phyloP scores from a whole-genome alignment of 2,888 invertebrate species.

The Homarus gammarus region DNA sequence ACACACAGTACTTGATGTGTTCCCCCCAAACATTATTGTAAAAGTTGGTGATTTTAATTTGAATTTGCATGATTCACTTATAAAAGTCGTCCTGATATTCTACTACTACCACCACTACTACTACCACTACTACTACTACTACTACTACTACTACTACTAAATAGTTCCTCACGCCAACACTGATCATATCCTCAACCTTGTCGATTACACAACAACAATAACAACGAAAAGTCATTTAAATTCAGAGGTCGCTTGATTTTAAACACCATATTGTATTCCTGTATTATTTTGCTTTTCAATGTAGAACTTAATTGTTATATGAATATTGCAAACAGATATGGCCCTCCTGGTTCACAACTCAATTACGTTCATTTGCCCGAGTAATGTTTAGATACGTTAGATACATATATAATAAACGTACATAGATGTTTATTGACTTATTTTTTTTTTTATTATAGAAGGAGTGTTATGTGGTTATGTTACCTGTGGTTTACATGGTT shows the following conservation, averaged over 20 bases:
- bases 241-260: not conserved
- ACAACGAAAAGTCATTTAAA: not conserved
- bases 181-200: no score
- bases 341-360: not conserved
- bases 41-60: no score
- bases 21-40: no score
- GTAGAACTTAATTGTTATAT: not conserved
- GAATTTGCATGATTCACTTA: no score
- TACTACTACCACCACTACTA: no score
- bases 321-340: conserved; percentile 18
- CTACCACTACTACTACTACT: no score
- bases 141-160: no score
- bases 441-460: not conserved
- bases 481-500: no score
- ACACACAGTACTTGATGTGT: no score
- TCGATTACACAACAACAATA: no score
- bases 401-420: conserved; percentile 22
- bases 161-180: no score
- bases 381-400: conserved; percentile 6
- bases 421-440: conserved; percentile 1
- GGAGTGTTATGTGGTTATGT: not conserved
- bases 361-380: not conserved
- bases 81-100: no score
- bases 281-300: conserved; percentile 15
- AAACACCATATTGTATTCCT: not conserved